Base-by-base conservation (phyloP, 2,888 invertebrate genomes). In the Crepidodera aurea region DNA sequence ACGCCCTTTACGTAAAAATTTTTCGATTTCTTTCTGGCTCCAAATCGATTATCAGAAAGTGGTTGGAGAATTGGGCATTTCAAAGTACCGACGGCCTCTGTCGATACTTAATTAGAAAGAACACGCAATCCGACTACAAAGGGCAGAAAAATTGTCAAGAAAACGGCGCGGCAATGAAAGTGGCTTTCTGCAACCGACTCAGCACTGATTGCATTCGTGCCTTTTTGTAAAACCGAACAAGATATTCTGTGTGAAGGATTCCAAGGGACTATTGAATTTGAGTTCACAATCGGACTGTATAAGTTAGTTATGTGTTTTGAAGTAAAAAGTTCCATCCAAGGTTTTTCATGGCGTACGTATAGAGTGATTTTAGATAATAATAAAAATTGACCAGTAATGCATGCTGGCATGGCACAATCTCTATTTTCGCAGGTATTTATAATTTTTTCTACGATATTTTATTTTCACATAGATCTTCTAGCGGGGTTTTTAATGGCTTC, bases 91-190 rank as follows among this genome's bases (percentile, higher is more conserved):
- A 10, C 29, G 29, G 18, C 29, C 37, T 16, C 25, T 12, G 40
- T 57, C 42, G 37, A 27, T 37, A 57, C 48, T 57, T 57, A 57
- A 57, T 57, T 57, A 57, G 48, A 46, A n/a, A 32, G 34, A 44
- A 34, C 34, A 55, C 34, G 37, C 51, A 12, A 32, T 19, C 5
- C 37, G 53, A 40, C 34, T 56, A 56, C 18, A 46, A 50, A 37
- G 48, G 25, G 57, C 22, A 25, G 37, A 22, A 50, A 56, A 57
- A 48, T 48, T 48, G 10, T 48, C n/a, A 37, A 56, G 18, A 12
- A 44, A 32, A 42, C 16, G 18, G 13, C 10, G 16, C n/a, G 16
- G 12, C 2, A 18, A 40, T 16, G 40, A 16, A 18, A 16, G 22
- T 46, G 40, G 53, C n/a, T 32, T 55, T 22, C 32, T 55, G 44